A percentile compares a stretch with the other conserved stretches of the same genome.
Evolutionary conservation across 2,888 invertebrate genomes (phyloP).

Genomic region (Actias luna): DNA sequence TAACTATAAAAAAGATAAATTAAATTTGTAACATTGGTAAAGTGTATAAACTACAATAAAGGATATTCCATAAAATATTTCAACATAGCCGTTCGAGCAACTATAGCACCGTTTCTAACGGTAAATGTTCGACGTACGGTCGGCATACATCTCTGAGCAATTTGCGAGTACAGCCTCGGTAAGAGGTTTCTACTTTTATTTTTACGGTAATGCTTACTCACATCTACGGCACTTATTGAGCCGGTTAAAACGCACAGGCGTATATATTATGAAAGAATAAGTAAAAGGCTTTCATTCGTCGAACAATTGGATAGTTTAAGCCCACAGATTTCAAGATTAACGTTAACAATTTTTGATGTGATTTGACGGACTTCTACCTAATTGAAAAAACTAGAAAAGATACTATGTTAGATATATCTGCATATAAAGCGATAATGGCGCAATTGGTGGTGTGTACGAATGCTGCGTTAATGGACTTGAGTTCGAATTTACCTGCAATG

Average conservation of each 20-base stretch:
- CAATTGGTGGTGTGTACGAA: too few species aligned
- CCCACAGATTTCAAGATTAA: neutral
- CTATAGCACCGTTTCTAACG: neutral
- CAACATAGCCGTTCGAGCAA: neutral
- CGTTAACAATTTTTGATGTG: too few species aligned
- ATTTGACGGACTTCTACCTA: too few species aligned
- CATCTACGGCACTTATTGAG: constrained; percentile 49
- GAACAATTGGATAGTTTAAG: neutral
- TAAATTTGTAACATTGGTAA: too few species aligned
- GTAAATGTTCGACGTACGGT: neutral
- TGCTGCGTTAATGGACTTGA: too few species aligned
- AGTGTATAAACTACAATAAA: too few species aligned
- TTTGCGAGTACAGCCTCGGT: constrained; percentile 45
- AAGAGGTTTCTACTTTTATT: constrained; percentile 67
- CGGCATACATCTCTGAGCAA: constrained; percentile 10
- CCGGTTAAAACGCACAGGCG: constrained; percentile 24
- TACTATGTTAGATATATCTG: too few species aligned
- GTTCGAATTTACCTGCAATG: too few species aligned
- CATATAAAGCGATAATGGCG: too few species aligned
- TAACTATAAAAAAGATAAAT: too few species aligned
- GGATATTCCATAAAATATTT: neutral
- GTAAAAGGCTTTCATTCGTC: neutral
- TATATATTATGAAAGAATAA: constrained; percentile 3
- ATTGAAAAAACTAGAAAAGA: too few species aligned
- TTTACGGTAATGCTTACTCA: constrained; percentile 66